These are phyloP conservation scores for Macroramphosus scolopax DNA, from an alignment of 2,797 vertebrate genomes.

Conservation along the genomic window DNA sequence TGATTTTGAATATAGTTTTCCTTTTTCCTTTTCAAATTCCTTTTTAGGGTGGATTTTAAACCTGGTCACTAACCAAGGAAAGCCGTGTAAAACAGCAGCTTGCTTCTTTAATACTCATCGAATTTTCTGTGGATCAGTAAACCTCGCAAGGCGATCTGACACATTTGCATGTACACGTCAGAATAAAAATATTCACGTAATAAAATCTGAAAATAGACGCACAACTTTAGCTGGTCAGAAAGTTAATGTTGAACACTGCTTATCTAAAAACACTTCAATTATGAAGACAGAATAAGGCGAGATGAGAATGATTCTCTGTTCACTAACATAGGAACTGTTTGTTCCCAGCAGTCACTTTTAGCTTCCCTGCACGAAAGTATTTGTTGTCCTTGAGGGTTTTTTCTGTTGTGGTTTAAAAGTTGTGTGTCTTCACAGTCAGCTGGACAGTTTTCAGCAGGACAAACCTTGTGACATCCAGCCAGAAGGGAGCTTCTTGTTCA, in stretches of 20 bases:
- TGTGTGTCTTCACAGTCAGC: conserved; percentile 42
- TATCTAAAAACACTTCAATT: conserved; percentile 4
- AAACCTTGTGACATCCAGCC: conserved; percentile 42
- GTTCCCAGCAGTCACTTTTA: conserved; percentile 12
- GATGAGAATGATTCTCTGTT: conserved; percentile 17
- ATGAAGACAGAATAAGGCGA: conserved; percentile 4
- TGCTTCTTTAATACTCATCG: too few species aligned
- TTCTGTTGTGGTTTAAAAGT: conserved; percentile 3
- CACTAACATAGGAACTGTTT: conserved; percentile 2
- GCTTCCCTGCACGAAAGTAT: conserved; percentile 9
- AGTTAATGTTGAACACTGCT: not conserved
- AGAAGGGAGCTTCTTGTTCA: conserved; percentile 10
- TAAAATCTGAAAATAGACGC: too few species aligned
- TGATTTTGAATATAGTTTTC: too few species aligned
- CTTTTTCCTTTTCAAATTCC: too few species aligned
- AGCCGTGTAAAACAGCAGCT: too few species aligned
- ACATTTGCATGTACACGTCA: too few species aligned
- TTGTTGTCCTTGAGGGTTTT: conserved; percentile 26
- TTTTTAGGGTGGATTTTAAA: too few species aligned
- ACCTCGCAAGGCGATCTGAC: too few species aligned
- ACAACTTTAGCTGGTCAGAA: too few species aligned
- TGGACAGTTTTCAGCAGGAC: conserved; percentile 15
- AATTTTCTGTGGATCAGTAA: too few species aligned
- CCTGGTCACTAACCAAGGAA: too few species aligned
- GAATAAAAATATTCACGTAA: too few species aligned